These are phyloP conservation scores for Crotalus viridis DNA, from an alignment of 2,113 vertebrate species.

Conservation along the genomic window DNA sequence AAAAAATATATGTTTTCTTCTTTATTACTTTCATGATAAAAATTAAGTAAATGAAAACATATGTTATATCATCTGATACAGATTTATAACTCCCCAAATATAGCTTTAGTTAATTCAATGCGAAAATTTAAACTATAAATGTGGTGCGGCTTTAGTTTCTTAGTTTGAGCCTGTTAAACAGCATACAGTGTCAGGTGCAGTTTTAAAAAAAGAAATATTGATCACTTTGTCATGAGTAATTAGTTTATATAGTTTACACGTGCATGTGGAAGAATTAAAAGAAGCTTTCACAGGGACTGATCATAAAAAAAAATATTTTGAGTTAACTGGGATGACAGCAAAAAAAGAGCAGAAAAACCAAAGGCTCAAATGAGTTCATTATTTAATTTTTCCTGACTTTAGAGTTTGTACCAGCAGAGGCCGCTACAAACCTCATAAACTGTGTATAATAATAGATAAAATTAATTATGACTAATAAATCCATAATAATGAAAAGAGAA, in stretches of 20 bases:
- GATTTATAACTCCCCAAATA: not conserved
- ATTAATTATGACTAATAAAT: slow-evolving; percentile 20
- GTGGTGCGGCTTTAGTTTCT: not conserved
- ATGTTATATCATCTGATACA: not conserved
- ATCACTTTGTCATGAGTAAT: not conserved
- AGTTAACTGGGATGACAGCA: not conserved
- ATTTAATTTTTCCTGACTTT: not conserved
- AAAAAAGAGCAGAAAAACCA: not conserved
- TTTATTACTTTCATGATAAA: not conserved
- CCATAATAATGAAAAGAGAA: not conserved
- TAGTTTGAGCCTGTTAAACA: not conserved
- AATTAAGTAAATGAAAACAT: not conserved
- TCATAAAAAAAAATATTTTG: not conserved
- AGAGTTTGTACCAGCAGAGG: slow-evolving; percentile 5
- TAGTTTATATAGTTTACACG: not conserved
- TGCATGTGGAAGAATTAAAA: not conserved
- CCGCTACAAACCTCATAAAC: not conserved
- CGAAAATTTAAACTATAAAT: not conserved
- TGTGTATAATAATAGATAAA: not conserved
- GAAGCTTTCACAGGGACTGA: not conserved
- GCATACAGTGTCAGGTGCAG: not conserved
- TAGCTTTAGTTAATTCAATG: not conserved
- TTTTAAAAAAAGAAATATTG: not conserved
- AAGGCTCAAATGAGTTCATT: not conserved
- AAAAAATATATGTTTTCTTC: not conserved